phyloP scores from a whole-genome alignment of 2,797 vertebrate species.

The Thamnophis elegans region DNA sequence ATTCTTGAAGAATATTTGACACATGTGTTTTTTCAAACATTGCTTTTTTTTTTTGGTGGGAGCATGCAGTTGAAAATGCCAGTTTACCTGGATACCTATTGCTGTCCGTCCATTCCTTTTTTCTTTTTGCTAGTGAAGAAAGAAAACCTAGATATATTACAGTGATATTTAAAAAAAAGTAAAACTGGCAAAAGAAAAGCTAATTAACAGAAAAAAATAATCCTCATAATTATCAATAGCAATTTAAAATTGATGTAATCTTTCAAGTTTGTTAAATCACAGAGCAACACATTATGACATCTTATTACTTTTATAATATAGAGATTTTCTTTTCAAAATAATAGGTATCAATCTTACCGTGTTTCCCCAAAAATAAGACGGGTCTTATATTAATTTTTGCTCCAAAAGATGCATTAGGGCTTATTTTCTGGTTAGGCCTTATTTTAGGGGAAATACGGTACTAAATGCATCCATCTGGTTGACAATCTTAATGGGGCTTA shows the following conservation, averaged over 20 bases:
- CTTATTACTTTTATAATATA: neutral
- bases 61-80: neutral
- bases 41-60: neutral
- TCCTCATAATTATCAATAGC: neutral
- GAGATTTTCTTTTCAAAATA: neutral
- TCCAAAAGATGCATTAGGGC: too few species aligned
- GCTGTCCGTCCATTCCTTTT: neutral
- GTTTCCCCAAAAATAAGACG: too few species aligned
- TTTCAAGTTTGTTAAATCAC: neutral
- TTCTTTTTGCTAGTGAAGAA: neutral
- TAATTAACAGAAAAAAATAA: neutral
- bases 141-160: neutral
- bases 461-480: too few species aligned
- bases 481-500: too few species aligned
- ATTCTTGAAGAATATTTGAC: neutral
- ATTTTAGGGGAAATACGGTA: too few species aligned
- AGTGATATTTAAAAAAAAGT: neutral
- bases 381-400: too few species aligned
- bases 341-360: neutral
- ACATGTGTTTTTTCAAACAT: neutral
- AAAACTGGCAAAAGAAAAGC: neutral
- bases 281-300: neutral
- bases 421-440: too few species aligned
- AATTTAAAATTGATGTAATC: neutral
- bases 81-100: neutral